Percentiles rank a stretch among this genome's conserved stretches.
Evolutionary conservation across 2,113 vertebrate species (phyloP).

Genomic region (Syngnathoides biaculeatus): DNA sequence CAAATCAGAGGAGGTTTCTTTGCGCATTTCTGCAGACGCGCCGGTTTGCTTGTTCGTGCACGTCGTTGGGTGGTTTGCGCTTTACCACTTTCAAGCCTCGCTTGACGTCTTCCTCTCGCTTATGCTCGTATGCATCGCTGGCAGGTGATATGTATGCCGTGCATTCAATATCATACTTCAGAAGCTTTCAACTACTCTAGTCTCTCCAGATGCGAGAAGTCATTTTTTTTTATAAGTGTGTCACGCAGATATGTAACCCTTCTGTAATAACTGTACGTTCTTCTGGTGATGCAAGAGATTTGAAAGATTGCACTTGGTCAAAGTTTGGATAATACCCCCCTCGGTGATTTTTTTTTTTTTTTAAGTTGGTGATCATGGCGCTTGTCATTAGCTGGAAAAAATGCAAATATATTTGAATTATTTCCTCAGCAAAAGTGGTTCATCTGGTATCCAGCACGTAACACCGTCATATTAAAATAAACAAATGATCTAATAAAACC

Average conservation of each 20-base stretch:
- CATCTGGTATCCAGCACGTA: no score
- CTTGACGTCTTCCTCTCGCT: slow-evolving; percentile 30
- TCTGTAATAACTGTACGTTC: background rate
- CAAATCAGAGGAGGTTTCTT: slow-evolving; percentile 3
- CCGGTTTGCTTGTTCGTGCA: background rate
- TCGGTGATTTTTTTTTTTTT: background rate
- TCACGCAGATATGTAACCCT: background rate
- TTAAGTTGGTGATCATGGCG: background rate
- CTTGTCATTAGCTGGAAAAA: background rate
- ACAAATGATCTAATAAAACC: background rate
- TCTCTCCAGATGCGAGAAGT: slow-evolving; percentile 12
- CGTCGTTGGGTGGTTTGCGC: slow-evolving; percentile 1
- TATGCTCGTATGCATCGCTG: slow-evolving; percentile 31
- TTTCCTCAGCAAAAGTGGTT: no score
- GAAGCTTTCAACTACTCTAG: slow-evolving; percentile 15
- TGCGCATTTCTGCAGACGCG: background rate
- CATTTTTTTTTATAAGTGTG: no score
- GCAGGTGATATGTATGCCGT: slow-evolving; percentile 8
- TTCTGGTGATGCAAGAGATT: background rate
- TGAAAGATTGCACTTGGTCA: background rate
- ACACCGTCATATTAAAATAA: no score
- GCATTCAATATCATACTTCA: background rate
- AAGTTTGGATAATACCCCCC: background rate
- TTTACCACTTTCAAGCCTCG: slow-evolving; percentile 27
- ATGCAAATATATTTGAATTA: no score